Base-by-base conservation (phyloP, 2,113 vertebrate species). In the Aptenodytes patagonicus region DNA sequence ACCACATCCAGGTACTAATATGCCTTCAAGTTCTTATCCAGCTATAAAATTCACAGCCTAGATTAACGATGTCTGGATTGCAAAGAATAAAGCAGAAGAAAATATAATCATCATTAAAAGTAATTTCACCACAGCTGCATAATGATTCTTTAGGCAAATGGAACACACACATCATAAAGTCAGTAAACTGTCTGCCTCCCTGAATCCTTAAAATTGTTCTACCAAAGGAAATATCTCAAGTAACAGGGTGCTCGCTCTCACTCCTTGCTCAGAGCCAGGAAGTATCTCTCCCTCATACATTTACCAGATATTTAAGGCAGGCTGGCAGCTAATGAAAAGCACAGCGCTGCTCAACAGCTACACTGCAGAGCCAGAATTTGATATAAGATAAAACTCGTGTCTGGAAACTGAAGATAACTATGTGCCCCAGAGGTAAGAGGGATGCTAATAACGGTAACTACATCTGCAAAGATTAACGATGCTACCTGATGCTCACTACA, bases 381-480 rank as follows among this genome's bases (percentile, higher is more conserved):
- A 86, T 52, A 24, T 3, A 22, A 88, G 92, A 93, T 90, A 88
- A 84, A 90, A 90, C 61, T 78, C 62, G 31, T 72, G 60, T 22
- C 94, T 96, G 83, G 76, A 91, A 96, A 92, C 32, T 44, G 87
- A 82, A 94, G 94, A 92, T 77, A 94, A 86, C 62, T 62, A 10
- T 13, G 71, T 42, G 60, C 29, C 83, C 64, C 68, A 70, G 75
- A 86, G 83, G 76, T 44, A 90, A 89, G 68, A 73, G 29, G 22
- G 34, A 93, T 61, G 79, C 75, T 92, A 80, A 89, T 55, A 83
- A 51, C 20, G 68, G 47, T 47, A 83, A 83, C 88, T 87, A 70
- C 71, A 44, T 64, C 86, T 77, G 55, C 52, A 60, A 46, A 86
- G 85, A 94, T 68, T 64, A 90, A 92, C 2, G 29, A 92, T 68